Evolutionary conservation across 2,888 invertebrate species (phyloP).

Genomic region (Amorpha juglandis): DNA sequence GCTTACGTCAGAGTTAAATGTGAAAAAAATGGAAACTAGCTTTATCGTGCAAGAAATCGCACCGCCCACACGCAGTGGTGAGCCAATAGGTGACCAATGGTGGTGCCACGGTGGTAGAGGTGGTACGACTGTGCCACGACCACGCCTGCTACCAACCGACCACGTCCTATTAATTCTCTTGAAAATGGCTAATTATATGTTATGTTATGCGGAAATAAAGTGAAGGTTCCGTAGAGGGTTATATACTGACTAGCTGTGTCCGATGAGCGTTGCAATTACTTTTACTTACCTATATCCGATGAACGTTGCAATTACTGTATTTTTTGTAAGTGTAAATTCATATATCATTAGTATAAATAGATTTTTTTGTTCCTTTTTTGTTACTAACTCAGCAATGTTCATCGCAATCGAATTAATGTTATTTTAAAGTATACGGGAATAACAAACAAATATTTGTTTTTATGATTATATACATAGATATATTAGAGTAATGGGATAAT

Average conservation of each 20-base stretch:
- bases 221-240: neutral
- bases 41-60: slow-evolving; percentile 23
- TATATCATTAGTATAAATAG: too few relatives aligned
- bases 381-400: too few relatives aligned
- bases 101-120: slow-evolving; percentile 12
- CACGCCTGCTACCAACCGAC: neutral
- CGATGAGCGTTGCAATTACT: too few relatives aligned
- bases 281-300: too few relatives aligned
- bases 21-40: neutral
- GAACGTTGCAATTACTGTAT: too few relatives aligned
- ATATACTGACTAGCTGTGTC: neutral
- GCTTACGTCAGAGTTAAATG: neutral
- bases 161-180: slow-evolving; percentile 15
- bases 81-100: slow-evolving; percentile 24
- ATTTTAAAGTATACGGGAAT: too few relatives aligned
- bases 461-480: too few relatives aligned
- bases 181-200: slow-evolving; percentile 7
- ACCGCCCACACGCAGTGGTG: slow-evolving; percentile 23
- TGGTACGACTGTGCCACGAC: slow-evolving; percentile 21
- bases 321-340: too few relatives aligned
- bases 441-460: too few relatives aligned
- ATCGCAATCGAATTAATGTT: too few relatives aligned
- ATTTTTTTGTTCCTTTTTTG: too few relatives aligned
- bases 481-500: too few relatives aligned
- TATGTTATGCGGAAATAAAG: neutral